Conservation (phyloP, 2,888 invertebrate species). For the Philaethria dido region DNA sequence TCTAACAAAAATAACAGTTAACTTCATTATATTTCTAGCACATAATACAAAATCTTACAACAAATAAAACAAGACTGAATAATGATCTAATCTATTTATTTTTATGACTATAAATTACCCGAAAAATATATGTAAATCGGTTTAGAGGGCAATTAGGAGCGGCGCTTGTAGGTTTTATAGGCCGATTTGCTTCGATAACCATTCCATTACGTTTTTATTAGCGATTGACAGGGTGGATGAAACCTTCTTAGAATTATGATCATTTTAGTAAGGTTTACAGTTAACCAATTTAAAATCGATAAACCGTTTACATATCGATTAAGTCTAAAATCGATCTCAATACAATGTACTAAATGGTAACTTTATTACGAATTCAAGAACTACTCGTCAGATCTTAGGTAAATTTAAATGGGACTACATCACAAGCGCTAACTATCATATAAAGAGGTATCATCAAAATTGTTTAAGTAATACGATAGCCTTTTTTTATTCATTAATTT, state of each 20-base stretch:
- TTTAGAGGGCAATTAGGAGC: conserved; percentile 49
- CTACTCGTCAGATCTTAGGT: too few species aligned
- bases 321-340: too few species aligned
- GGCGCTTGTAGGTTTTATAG: conserved; percentile 47
- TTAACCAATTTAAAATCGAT: not conserved
- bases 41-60: conserved; percentile 2
- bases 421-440: too few species aligned
- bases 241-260: conserved; percentile 2
- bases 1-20: not conserved
- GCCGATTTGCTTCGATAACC: conserved; percentile 18
- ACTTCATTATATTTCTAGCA: not conserved
- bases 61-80: conserved; percentile 34
- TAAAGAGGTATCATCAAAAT: too few species aligned
- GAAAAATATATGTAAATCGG: conserved; percentile 46
- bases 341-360: too few species aligned
- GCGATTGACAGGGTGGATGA: not conserved
- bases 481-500: too few species aligned
- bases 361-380: too few species aligned
- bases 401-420: too few species aligned
- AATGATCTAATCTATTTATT: conserved; percentile 47
- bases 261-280: not conserved
- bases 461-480: too few species aligned
- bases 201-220: conserved; percentile 21
- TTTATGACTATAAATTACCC: conserved; percentile 56
- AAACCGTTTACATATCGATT: too few species aligned